Conservation (phyloP, 2,888 invertebrate genomes). For the Cryptosula pallasiana region DNA sequence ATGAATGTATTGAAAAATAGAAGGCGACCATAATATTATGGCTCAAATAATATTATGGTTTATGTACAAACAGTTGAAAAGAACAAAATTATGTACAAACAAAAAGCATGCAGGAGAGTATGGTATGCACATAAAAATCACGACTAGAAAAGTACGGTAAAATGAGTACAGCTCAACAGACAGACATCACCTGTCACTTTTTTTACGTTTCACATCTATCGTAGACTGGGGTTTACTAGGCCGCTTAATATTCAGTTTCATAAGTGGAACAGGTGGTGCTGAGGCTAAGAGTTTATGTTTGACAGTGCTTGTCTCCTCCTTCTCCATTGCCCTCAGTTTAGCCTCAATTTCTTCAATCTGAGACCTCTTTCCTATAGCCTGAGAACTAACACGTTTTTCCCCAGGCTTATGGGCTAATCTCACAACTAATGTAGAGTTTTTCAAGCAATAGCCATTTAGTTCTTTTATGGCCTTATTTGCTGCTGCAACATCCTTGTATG, state of each 20-base stretch:
- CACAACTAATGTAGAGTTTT: not conserved
- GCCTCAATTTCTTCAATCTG: slow-evolving; percentile 11
- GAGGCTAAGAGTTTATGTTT: not conserved
- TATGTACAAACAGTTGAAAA: too few species aligned
- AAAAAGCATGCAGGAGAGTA: too few species aligned
- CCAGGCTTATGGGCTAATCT: not conserved
- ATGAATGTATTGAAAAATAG: too few species aligned
- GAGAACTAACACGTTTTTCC: not conserved
- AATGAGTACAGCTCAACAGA: too few species aligned
- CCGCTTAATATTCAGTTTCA: not conserved
- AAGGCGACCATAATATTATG: too few species aligned
- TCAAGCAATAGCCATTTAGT: not conserved
- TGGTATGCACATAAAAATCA: too few species aligned
- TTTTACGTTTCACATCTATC: not conserved
- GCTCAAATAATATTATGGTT: too few species aligned
- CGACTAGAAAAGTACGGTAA: too few species aligned
- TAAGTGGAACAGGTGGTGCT: not conserved
- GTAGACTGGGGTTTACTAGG: not conserved
- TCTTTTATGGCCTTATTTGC: not conserved
- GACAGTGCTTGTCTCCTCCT: not conserved
- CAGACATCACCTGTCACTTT: not conserved
- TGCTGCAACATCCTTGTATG: not conserved
- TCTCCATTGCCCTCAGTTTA: slow-evolving; percentile 16
- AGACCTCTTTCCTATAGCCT: not conserved
- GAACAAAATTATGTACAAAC: too few species aligned